Percentiles rank a stretch among this genome's conserved stretches.
Evolutionary conservation across 2,113 vertebrate genomes (phyloP).

Genomic region (Ciconia boyciana): DNA sequence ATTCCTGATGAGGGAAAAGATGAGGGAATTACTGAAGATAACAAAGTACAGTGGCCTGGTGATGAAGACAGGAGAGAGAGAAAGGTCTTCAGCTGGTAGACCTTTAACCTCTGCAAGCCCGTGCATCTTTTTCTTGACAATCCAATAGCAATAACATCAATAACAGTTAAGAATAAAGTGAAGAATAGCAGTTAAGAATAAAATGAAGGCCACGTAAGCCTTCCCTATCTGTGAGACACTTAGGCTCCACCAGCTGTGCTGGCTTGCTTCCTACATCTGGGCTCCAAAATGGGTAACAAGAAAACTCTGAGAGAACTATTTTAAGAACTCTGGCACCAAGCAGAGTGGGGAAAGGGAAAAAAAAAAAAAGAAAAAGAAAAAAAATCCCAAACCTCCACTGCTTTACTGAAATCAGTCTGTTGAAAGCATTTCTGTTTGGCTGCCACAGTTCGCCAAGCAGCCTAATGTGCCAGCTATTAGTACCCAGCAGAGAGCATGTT

Average conservation of each 20-base stretch:
- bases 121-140: not conserved
- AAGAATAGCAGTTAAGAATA: not conserved
- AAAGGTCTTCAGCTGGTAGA: not conserved
- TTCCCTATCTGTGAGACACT: constrained; percentile 53
- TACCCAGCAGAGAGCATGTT: constrained; percentile 58
- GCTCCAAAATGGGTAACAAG: constrained; percentile 58
- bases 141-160: constrained; percentile 37
- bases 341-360: not conserved
- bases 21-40: not conserved
- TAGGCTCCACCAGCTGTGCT: constrained; percentile 69
- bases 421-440: constrained; percentile 66
- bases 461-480: constrained; percentile 59
- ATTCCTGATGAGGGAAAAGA: not conserved
- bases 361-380: not conserved
- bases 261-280: constrained; percentile 69
- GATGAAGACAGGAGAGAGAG: not conserved
- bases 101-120: not conserved
- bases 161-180: not conserved
- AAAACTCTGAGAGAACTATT: constrained; percentile 70
- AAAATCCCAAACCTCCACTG: not conserved
- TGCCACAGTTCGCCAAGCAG: constrained; percentile 60
- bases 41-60: not conserved
- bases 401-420: constrained; percentile 65
- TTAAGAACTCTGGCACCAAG: constrained; percentile 68
- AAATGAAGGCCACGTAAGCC: constrained; percentile 38